These are phyloP conservation scores for Hirundo rustica DNA, from an alignment of 2,797 vertebrate species.

Conservation along the genomic window DNA sequence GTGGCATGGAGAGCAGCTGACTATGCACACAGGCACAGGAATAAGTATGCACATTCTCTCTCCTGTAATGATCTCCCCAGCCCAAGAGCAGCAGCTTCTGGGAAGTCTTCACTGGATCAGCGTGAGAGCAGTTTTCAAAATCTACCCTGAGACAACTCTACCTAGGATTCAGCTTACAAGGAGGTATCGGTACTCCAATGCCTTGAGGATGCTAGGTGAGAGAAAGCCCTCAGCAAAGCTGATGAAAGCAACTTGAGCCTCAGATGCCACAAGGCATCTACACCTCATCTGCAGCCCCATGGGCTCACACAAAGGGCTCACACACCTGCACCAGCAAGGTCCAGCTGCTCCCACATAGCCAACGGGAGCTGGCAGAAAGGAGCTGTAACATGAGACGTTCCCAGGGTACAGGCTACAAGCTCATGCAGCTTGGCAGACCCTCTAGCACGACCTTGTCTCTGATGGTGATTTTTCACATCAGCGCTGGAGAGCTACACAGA, in stretches of 20 bases:
- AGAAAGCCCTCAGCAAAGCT: not conserved
- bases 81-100: not conserved
- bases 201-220: not conserved
- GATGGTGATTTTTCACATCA: not conserved
- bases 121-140: not conserved
- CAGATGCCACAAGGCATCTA: not conserved
- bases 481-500: not conserved
- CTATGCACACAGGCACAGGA: not conserved
- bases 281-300: not conserved
- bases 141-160: not conserved
- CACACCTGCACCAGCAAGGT: not conserved
- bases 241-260: not conserved
- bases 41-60: not conserved
- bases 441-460: not conserved
- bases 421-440: not conserved
- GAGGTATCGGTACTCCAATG: not conserved
- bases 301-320: not conserved
- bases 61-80: not conserved
- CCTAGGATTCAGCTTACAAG: not conserved
- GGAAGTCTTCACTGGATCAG: not conserved
- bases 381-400: not conserved
- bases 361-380: not conserved
- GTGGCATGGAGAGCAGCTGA: not conserved
- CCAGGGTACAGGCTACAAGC: not conserved
- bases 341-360: fast-evolving